These are phyloP conservation scores for Tridacna crocea DNA, from an alignment of 2,888 invertebrate species.

Conservation along the genomic window DNA sequence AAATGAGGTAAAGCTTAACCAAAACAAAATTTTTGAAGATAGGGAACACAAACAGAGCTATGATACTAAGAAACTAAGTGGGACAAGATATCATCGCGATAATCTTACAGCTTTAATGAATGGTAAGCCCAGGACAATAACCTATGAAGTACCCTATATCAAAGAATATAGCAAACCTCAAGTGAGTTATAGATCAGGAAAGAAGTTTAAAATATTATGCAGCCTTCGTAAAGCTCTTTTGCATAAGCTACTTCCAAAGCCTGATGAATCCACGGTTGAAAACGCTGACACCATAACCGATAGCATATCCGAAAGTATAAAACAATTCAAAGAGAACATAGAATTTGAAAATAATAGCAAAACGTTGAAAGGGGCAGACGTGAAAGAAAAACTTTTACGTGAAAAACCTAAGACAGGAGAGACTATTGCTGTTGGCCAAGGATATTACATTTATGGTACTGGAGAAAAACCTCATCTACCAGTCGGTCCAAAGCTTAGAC, in stretches of 20 bases:
- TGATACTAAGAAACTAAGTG: neutral
- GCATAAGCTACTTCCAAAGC: conserved; percentile 3
- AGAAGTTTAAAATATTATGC: conserved; percentile 26
- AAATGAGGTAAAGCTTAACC: neutral
- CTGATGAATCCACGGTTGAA: neutral
- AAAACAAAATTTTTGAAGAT: neutral
- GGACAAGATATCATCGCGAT: neutral
- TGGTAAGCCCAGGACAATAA: conserved; percentile 32
- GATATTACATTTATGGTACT: conserved; percentile 50
- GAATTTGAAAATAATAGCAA: conserved; percentile 4
- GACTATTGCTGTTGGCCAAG: conserved; percentile 37
- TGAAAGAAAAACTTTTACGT: neutral
- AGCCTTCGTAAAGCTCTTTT: conserved; percentile 3
- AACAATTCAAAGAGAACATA: neutral
- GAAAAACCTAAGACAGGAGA: conserved; percentile 18
- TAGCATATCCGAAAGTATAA: conserved; percentile 2
- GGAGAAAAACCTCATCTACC: conserved; percentile 48
- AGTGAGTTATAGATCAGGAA: neutral
- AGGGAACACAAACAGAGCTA: neutral
- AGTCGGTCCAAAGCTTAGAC: conserved; percentile 43
- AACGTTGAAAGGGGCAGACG: neutral
- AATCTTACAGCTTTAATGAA: neutral
- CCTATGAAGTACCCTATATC: conserved; percentile 40
- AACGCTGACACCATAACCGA: neutral
- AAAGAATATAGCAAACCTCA: conserved; percentile 7